A percentile compares a stretch with the other conserved stretches of the same genome.
These are phyloP conservation scores for Drosophila stalkeri DNA, from an alignment of 2,888 invertebrate species.

Conservation along the genomic window DNA sequence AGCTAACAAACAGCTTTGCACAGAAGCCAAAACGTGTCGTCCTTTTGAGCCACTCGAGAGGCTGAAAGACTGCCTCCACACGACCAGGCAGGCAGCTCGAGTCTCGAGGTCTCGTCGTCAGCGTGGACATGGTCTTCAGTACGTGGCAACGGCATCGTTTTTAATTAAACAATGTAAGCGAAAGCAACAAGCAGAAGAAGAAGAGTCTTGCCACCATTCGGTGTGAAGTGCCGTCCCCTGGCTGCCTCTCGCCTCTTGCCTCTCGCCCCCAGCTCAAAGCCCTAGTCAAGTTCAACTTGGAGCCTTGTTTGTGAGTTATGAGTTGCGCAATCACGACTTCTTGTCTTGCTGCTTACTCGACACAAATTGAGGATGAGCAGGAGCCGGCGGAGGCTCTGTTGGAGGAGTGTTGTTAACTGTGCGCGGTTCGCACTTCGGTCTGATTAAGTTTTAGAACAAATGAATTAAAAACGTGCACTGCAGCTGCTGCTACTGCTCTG, in stretches of 20 bases:
- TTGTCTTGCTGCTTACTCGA: conserved; percentile 70
- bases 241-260: conserved; percentile 32
- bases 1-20: conserved; percentile 66
- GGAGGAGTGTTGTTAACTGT: conserved; percentile 27
- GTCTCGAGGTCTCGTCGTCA: conserved; percentile 13
- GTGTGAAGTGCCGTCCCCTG: conserved; percentile 53
- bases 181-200: conserved; percentile 24
- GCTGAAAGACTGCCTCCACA: conserved; percentile 28
- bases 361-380: not conserved
- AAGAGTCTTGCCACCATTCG: conserved; percentile 15
- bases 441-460: conserved; percentile 82
- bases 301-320: conserved; percentile 81
- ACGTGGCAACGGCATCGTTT: conserved; percentile 70
- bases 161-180: conserved; percentile 84
- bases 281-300: conserved; percentile 63
- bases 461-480: conserved; percentile 77
- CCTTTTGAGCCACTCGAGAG: conserved; percentile 75
- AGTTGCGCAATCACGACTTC: conserved; percentile 85
- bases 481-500: conserved; percentile 9
- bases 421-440: conserved; percentile 54
- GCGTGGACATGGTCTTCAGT: conserved; percentile 68
- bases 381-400: conserved; percentile 3
- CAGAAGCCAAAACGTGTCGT: conserved; percentile 81
- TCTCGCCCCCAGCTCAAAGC: conserved; percentile 1
- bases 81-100: conserved; percentile 16